Percentiles rank a stretch among this genome's conserved stretches.
Conservation (phyloP, 53 echinoderm and acorn worm genomes). For the Stichopus horrens region DNA sequence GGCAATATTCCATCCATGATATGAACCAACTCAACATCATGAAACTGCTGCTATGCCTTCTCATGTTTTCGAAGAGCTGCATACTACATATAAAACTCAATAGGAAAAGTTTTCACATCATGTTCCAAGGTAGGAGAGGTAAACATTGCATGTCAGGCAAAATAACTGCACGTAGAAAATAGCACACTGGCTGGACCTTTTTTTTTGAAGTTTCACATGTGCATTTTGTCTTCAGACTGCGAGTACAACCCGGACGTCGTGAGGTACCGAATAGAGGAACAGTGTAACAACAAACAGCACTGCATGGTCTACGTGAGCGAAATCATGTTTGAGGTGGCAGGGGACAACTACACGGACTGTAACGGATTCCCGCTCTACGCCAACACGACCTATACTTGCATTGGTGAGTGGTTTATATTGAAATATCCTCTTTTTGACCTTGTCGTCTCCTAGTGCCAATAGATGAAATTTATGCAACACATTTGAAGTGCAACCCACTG, state of each 20-base stretch:
- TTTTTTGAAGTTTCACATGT: too few species aligned
- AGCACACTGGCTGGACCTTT: too few species aligned
- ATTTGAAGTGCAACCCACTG: not conserved
- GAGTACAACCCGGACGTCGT: slow-evolving; percentile 75
- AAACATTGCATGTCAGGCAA: too few species aligned
- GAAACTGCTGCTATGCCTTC: too few species aligned
- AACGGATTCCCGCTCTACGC: slow-evolving; percentile 76
- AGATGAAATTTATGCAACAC: not conserved
- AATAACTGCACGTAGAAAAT: too few species aligned
- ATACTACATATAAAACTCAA: too few species aligned
- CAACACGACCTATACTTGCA: slow-evolving; percentile 70
- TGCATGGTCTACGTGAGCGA: slow-evolving; percentile 71
- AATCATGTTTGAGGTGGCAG: slow-evolving; percentile 62
- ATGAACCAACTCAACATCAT: too few species aligned
- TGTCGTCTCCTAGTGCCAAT: not conserved
- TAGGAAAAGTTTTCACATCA: too few species aligned
- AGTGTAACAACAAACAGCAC: slow-evolving; percentile 86
- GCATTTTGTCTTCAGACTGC: slow-evolving; percentile 57
- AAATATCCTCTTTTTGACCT: too few species aligned
- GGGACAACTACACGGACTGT: slow-evolving; percentile 65
- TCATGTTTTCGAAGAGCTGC: too few species aligned
- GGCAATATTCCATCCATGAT: too few species aligned
- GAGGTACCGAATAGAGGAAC: slow-evolving; percentile 65
- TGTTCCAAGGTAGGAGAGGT: too few species aligned
- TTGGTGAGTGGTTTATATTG: slow-evolving; percentile 59